These are phyloP conservation scores for Pterophyllum scalare DNA, from an alignment of 2,113 vertebrate species.

Conservation along the genomic window DNA sequence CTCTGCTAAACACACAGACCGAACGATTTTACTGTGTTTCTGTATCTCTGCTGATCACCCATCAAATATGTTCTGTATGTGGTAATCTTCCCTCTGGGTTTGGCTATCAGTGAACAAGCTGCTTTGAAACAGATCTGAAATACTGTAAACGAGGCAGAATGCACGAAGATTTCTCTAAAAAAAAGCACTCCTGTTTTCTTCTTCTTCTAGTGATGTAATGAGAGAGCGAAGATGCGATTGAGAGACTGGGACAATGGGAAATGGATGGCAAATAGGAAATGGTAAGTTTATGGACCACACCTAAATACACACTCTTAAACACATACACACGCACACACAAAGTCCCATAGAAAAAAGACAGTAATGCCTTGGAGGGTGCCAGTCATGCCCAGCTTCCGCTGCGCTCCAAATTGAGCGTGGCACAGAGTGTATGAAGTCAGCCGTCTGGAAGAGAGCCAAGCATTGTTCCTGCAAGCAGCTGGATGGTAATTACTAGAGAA, in stretches of 20 bases:
- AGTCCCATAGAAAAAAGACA: slow-evolving; percentile 56
- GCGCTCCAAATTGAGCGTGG: slow-evolving; percentile 77
- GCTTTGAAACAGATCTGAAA: background rate
- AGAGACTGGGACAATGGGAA: slow-evolving; percentile 24
- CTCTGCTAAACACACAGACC: background rate
- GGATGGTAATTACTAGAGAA: slow-evolving; percentile 72
- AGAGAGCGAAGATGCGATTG: slow-evolving; percentile 1
- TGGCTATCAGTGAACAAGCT: background rate
- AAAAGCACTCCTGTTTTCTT: background rate
- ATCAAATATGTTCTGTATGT: background rate
- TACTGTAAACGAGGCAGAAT: slow-evolving; percentile 12
- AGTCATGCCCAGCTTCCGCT: slow-evolving; percentile 75
- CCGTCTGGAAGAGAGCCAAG: slow-evolving; percentile 75
- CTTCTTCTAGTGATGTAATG: slow-evolving; percentile 34
- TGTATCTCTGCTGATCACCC: background rate
- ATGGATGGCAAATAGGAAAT: slow-evolving; percentile 38
- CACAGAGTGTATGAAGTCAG: slow-evolving; percentile 78
- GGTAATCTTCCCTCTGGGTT: background rate
- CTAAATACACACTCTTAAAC: slow-evolving; percentile 16
- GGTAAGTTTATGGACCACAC: slow-evolving; percentile 43
- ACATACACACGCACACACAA: slow-evolving; percentile 26
- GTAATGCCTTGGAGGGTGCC: slow-evolving; percentile 74
- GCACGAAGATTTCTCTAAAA: background rate
- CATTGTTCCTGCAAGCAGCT: slow-evolving; percentile 78
- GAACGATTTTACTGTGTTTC: background rate